Evolutionary conservation across 2,888 invertebrate genomes (phyloP).

Genomic region (Pammene fasciana): DNA sequence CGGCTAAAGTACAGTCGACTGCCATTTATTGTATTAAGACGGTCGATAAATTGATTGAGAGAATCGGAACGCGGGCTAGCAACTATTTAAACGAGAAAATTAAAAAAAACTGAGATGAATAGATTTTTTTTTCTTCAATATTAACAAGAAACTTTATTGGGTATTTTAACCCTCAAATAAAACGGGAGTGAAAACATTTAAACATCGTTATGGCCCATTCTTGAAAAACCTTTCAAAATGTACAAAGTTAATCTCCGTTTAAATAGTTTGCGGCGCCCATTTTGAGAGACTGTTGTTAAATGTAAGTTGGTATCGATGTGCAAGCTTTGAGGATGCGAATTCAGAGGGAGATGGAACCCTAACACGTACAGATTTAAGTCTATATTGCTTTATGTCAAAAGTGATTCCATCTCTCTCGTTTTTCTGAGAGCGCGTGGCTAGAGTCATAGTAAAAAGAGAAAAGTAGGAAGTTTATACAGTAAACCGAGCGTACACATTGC

Average conservation of each 20-base stretch:
- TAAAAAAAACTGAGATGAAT: no score
- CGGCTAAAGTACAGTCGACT: slow-evolving; percentile 52
- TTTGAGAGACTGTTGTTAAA: slow-evolving; percentile 35
- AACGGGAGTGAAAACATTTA: no score
- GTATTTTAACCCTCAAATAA: no score
- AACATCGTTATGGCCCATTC: no score
- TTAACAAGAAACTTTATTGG: no score
- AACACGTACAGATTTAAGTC: not conserved
- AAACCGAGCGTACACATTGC: not conserved
- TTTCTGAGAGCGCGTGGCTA: slow-evolving; percentile 15
- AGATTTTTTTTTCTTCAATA: no score
- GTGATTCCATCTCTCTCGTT: slow-evolving; percentile 10
- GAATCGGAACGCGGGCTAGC: slow-evolving; percentile 15
- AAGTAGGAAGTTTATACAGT: not conserved
- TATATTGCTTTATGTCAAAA: not conserved
- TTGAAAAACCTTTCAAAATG: not conserved
- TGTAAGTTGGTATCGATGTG: slow-evolving; percentile 32
- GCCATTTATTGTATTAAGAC: slow-evolving; percentile 55
- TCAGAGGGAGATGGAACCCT: slow-evolving; percentile 19
- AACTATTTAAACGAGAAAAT: slow-evolving; percentile 18
- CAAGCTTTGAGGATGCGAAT: slow-evolving; percentile 16
- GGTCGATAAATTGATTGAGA: slow-evolving; percentile 26
- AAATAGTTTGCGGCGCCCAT: slow-evolving; percentile 6
- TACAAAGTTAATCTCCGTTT: not conserved
- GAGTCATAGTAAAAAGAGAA: slow-evolving; percentile 18